Conservation (phyloP, 2,797 vertebrate species). For the Allenopithecus nigroviridis region DNA sequence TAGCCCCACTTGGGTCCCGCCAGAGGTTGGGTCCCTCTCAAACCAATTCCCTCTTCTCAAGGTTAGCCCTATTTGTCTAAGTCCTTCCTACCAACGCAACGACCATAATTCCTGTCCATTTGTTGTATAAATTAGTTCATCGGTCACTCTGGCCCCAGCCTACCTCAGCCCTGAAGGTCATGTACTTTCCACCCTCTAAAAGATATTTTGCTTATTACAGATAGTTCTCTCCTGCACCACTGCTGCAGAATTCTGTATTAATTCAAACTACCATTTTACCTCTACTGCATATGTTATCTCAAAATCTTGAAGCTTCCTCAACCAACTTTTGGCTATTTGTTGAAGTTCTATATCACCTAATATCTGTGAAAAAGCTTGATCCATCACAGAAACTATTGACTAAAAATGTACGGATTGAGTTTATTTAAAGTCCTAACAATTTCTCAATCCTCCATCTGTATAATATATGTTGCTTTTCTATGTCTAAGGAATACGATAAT, state of each 20-base stretch:
- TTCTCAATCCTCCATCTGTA: background rate
- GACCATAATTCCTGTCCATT: background rate
- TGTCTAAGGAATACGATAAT: background rate
- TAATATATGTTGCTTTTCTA: background rate
- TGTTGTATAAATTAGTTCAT: background rate
- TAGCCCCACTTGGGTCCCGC: background rate
- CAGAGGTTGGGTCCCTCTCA: background rate
- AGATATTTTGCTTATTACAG: background rate
- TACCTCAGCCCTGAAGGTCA: background rate
- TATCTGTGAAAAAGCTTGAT: background rate
- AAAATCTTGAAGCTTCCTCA: background rate
- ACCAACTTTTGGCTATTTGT: background rate
- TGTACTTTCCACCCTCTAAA: background rate
- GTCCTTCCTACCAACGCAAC: background rate
- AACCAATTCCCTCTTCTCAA: background rate
- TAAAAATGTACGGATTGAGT: background rate
- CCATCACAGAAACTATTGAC: background rate
- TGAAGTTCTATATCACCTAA: background rate
- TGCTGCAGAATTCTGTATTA: background rate
- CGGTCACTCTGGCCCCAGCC: background rate
- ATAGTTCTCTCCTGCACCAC: background rate
- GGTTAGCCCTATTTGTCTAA: background rate
- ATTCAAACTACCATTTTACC: background rate
- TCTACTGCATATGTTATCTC: background rate
- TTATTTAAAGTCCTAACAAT: background rate